A percentile compares a stretch with the other conserved stretches of the same genome.
Conservation (phyloP, 2,888 invertebrate genomes). For the Rugalucina vietnamica region DNA sequence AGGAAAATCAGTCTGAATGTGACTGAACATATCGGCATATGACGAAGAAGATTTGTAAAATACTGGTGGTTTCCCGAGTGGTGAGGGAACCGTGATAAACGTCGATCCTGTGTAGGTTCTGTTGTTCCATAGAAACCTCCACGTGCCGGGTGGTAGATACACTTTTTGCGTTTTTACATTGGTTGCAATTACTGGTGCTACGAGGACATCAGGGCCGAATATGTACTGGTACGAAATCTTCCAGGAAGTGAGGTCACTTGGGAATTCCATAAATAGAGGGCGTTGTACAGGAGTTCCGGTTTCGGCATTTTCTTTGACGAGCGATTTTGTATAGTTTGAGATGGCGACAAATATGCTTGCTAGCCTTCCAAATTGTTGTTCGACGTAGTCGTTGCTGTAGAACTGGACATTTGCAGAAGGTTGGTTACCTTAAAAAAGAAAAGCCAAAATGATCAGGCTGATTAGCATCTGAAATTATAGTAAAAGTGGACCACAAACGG, state of each 20-base stretch:
- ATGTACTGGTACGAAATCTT: constrained; percentile 76
- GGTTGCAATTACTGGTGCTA: constrained; percentile 75
- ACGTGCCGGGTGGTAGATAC: constrained; percentile 72
- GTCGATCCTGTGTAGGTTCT: constrained; percentile 45
- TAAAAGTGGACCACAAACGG: too few relatives aligned
- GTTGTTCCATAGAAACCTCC: constrained; percentile 75
- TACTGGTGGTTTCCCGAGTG: constrained; percentile 77
- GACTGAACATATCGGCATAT: constrained; percentile 59
- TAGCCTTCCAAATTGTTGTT: constrained; percentile 70
- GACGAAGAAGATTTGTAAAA: constrained; percentile 72
- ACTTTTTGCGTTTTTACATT: constrained; percentile 65
- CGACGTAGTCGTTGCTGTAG: constrained; percentile 62
- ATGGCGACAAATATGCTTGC: constrained; percentile 69
- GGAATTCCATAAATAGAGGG: constrained; percentile 76
- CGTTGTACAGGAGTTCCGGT: constrained; percentile 77
- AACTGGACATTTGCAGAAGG: constrained; percentile 74
- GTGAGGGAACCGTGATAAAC: constrained; percentile 65
- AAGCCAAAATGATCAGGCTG: too few relatives aligned
- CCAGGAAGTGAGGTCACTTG: constrained; percentile 63
- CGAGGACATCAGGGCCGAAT: constrained; percentile 77
- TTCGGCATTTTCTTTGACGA: constrained; percentile 55
- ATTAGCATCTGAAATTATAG: too few relatives aligned
- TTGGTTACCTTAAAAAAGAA: constrained; percentile 71
- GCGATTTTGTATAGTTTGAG: constrained; percentile 70
- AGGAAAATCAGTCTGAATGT: constrained; percentile 49